These are phyloP conservation scores for Bombus impatiens DNA, from an alignment of 1,140 invertebrate species.

Conservation along the genomic window DNA sequence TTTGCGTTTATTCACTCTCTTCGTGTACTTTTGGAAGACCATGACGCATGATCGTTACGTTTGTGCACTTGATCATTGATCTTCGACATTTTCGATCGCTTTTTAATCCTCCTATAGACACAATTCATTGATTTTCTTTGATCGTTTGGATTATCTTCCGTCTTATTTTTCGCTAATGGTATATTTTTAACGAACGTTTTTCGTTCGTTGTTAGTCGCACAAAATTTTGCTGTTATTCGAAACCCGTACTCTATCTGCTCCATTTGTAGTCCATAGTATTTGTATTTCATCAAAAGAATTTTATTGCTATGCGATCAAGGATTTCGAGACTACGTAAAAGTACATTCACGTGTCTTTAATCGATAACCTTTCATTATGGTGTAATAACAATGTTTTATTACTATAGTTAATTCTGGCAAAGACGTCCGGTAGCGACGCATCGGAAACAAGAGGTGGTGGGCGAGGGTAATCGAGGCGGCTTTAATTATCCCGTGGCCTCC, in stretches of 20 bases:
- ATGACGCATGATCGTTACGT: not conserved
- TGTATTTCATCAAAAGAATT: too few species aligned
- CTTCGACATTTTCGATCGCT: not conserved
- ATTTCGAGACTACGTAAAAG: not conserved
- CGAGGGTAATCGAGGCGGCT: constrained; percentile 66
- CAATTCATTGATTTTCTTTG: not conserved
- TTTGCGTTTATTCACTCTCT: constrained; percentile 27
- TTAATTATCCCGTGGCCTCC: constrained; percentile 76
- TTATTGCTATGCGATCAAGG: not conserved
- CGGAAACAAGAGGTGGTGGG: constrained; percentile 12
- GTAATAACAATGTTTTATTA: constrained; percentile 25
- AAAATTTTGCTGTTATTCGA: not conserved
- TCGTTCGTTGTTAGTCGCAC: too few species aligned
- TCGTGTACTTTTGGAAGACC: constrained; percentile 32
- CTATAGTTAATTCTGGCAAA: constrained; percentile 25
- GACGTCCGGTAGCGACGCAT: constrained; percentile 49
- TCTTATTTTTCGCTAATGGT: not conserved
- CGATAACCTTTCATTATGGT: not conserved
- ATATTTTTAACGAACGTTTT: not conserved
- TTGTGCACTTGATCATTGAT: not conserved
- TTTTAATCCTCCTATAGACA: too few species aligned
- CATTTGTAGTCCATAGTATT: not conserved
- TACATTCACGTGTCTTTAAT: not conserved
- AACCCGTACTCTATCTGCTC: not conserved
- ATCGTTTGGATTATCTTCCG: not conserved